Conservation (phyloP, 2,888 invertebrate species). For the Ditula angustiorana region DNA sequence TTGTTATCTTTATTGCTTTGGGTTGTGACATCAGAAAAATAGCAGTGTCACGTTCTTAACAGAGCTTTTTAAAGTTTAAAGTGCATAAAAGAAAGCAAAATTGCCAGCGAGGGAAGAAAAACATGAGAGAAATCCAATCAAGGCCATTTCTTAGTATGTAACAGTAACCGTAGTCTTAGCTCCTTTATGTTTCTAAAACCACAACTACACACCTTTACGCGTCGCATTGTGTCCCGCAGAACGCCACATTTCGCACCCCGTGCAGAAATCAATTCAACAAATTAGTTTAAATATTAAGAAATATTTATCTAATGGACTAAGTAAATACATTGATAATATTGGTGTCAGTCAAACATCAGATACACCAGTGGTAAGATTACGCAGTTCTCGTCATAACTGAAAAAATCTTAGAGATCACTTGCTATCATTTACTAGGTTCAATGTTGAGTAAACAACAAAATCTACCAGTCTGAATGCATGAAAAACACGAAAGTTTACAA, state of each 20-base stretch:
- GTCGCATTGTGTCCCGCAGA: conserved; percentile 17
- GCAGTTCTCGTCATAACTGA: conserved; percentile 23
- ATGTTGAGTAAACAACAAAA: too few species aligned
- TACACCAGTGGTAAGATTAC: conserved; percentile 60
- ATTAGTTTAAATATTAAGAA: conserved; percentile 55
- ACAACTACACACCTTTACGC: neutral
- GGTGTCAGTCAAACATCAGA: conserved; percentile 68
- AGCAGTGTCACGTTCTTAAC: neutral
- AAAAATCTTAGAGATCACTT: neutral
- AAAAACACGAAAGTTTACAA: neutral
- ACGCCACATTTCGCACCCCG: conserved; percentile 14
- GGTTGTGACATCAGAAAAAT: neutral
- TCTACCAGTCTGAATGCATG: neutral
- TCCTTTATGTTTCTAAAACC: neutral
- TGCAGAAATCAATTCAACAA: conserved; percentile 49
- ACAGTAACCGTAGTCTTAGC: conserved; percentile 1
- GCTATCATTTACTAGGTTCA: too few species aligned
- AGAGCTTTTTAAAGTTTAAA: neutral
- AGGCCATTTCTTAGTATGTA: neutral
- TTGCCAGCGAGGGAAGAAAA: neutral
- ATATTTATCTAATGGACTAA: conserved; percentile 73
- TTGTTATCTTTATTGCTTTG: neutral
- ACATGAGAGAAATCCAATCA: neutral
- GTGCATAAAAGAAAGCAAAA: neutral
- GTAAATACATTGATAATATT: conserved; percentile 59